Conservation (phyloP, 2,113 vertebrate species). For the Pedionomus torquatus region DNA sequence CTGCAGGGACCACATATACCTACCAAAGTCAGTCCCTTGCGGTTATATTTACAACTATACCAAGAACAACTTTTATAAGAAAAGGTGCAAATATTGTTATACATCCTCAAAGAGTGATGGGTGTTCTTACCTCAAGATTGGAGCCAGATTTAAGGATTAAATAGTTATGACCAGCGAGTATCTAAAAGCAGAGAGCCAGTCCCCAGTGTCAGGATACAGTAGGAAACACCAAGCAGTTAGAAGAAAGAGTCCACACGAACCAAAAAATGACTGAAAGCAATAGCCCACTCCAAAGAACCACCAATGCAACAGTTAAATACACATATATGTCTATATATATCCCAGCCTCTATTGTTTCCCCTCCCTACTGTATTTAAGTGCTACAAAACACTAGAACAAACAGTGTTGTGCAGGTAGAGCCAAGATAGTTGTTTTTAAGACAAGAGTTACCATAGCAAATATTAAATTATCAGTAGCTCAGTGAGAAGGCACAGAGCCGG, state of each 20-base stretch:
- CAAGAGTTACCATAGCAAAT: not conserved
- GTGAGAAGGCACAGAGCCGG: not conserved
- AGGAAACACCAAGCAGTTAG: not conserved
- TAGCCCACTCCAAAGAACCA: not conserved
- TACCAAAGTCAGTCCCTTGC: fast-evolving
- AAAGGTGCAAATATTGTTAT: fast-evolving
- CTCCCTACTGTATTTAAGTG: not conserved
- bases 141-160: not conserved
- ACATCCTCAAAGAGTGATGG: not conserved
- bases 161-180: fast-evolving
- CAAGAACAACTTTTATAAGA: not conserved
- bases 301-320: not conserved
- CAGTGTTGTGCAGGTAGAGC: not conserved
- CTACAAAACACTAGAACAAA: not conserved
- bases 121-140: fast-evolving
- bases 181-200: not conserved
- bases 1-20: fast-evolving
- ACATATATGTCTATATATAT: too few relatives aligned
- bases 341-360: not conserved
- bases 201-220: fast-evolving
- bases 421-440: not conserved
- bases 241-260: not conserved
- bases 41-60: fast-evolving
- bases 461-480: not conserved
- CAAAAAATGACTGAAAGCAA: not conserved